Base-by-base conservation (phyloP, 2,797 vertebrate species). In the Huso huso region DNA sequence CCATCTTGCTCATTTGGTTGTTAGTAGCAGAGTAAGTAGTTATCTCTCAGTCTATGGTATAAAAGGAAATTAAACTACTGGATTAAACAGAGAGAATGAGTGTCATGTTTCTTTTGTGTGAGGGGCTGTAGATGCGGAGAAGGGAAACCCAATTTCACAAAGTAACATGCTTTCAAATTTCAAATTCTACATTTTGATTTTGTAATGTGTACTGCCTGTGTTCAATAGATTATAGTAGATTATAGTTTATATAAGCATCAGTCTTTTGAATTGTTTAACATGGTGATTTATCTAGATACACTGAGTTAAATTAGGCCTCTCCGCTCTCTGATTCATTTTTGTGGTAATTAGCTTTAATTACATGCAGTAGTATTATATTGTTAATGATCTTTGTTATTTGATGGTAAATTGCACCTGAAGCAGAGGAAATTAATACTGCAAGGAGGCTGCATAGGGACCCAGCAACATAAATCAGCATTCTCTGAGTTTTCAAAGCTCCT, bases 271-370 rank as follows among this genome's bases (percentile, higher is more conserved):
- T n/a, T 55, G 53, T 10, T 55, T 55, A 55, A 55, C 6, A 55
- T 10, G 9, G 53, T 9, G 53, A 55, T 55, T 55, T 6, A 55
- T 55, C 53, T n/a, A 10, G 53, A 55, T 10, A 55, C 53, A 10
- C 3, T n/a, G 4, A 55, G n/a, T 55, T 55, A 55, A n/a, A 55
- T 55, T n/a, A 55, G 52, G 12, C 8, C 52, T 55, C 9, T 10
- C n/a, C 3, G 53, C 53, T 55, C 53, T n/a, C n/a, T 10, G 53
- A 55, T 55, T 53, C 65, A 49, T 60, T 12, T 61, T 61, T 65
- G 48, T 63, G 66, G 60, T 68, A 64, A 68, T 71, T 64, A 60
- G 18, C 13, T 11, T 15, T 71, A 71, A 71, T 71, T 65, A 64
- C 57, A 51, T 50, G 52, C 62, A 55, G 6, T 64, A 63, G 69